Base-by-base conservation (phyloP, 2,113 vertebrate genomes). In the Cheirogaleus medius region DNA sequence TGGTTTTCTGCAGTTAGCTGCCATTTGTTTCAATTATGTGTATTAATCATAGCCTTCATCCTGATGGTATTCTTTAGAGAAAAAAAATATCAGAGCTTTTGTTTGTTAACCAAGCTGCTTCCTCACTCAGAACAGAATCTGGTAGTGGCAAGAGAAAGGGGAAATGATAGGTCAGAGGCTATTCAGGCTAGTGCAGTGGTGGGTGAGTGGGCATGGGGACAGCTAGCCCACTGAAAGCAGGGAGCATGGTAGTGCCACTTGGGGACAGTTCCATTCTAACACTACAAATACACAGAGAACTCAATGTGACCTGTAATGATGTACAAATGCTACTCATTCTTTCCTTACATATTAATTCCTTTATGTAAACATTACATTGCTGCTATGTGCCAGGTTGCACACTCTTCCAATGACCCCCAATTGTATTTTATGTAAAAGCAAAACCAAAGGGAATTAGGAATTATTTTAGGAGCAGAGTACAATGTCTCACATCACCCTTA, bases 21-120 rank as follows among this genome's bases (percentile, higher is more conserved):
- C 98, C 99, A 98, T 98, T 99, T 99, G 98, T 98, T 99, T 98
- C 98, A 98, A 99, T 99, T 99, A 99, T 98, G 97, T 77, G 58
- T 98, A 99, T 99, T 99, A 99, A 99, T 99, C 99, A 99, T 97
- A 99, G 98, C 96, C 98, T 97, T 90, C 74, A 0, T 98, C 98
- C 96, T 98, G 93, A 98, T 98, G 96, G 97, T 95, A 98, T 98
- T 98, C 97, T 98, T 98, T 63, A 63, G 84, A 94, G 78, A 63
- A 1, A 14, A 60, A 93, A 90, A 92, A 90, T 25, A 96, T n/a
- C 90, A 95, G 91, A 95, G 96, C 71, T 97, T 98, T 98, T 98
- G 94, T 98, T 98, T 96, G 93, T 60, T 66, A 88, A 97, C 97
- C 87, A 98, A 97, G 95, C 96, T 2, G 4, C 94, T 98, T 98